Percentiles rank a stretch among this genome's conserved stretches.
phyloP scores from a whole-genome alignment of 2,113 vertebrate genomes.

The Alaudala cheleensis region DNA sequence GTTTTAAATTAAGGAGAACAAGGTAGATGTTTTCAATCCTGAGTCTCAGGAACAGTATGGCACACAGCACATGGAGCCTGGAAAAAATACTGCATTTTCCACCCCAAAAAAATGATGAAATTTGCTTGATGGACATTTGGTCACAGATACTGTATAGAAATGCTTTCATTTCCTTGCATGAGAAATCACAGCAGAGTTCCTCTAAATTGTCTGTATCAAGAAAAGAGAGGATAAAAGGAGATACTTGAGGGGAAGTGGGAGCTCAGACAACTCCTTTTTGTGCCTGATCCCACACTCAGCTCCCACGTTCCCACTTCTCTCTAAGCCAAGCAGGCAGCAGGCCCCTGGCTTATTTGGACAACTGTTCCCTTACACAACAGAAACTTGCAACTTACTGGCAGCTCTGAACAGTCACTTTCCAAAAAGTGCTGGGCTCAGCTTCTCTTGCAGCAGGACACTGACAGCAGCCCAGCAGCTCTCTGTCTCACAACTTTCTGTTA shows the following conservation, averaged over 20 bases:
- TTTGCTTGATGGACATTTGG: not conserved
- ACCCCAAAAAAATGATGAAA: not conserved
- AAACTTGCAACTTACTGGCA: slow-evolving; percentile 7
- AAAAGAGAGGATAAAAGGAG: not conserved
- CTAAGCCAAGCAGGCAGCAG: not conserved
- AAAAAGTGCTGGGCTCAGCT: slow-evolving; percentile 15
- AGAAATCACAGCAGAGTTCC: not conserved
- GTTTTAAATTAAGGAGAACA: not conserved
- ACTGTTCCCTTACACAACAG: slow-evolving; percentile 5
- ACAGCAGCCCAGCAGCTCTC: not conserved
- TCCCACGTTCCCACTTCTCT: not conserved
- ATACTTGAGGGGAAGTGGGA: not conserved
- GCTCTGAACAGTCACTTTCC: not conserved
- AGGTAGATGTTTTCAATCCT: not conserved
- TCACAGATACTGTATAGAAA: not conserved
- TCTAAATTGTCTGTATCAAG: not conserved
- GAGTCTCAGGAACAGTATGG: not conserved
- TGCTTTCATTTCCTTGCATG: not conserved
- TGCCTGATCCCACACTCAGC: not conserved
- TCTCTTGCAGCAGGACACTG: not conserved
- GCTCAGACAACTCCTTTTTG: not conserved
- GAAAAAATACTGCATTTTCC: not conserved
- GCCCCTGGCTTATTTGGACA: slow-evolving; percentile 20
- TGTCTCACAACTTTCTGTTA: not conserved
- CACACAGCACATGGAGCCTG: not conserved